These are phyloP conservation scores for Theodoxus fluviatilis DNA, from an alignment of 2,888 invertebrate genomes.

Conservation along the genomic window DNA sequence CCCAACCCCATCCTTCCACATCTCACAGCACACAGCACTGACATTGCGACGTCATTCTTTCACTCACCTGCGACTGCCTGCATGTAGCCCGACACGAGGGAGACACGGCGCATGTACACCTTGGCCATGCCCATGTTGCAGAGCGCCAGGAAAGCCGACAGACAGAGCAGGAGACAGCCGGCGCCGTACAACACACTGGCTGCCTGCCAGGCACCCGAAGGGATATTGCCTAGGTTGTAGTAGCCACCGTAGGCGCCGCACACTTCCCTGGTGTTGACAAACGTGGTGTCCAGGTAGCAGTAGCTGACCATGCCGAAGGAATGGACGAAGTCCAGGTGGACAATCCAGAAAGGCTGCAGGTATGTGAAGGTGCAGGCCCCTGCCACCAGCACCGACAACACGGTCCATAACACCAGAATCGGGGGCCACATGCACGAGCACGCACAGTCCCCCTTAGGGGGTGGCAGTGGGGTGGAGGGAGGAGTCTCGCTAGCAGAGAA, in stretches of 20 bases:
- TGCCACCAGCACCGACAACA: slow-evolving; percentile 63
- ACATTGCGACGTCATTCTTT: no score
- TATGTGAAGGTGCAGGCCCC: slow-evolving; percentile 63
- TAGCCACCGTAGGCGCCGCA: slow-evolving; percentile 50
- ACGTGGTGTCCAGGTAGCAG: slow-evolving; percentile 31
- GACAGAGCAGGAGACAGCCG: slow-evolving; percentile 58
- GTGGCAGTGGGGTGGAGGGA: no score
- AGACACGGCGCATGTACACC: slow-evolving; percentile 46
- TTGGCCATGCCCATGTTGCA: slow-evolving; percentile 49
- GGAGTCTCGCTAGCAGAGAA: no score
- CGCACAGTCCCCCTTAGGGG: no score
- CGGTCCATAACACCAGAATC: slow-evolving; percentile 56
- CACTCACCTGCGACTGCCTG: slow-evolving; percentile 61
- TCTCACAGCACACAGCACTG: no score
- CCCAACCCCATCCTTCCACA: no score
- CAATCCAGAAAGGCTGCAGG: slow-evolving; percentile 65
- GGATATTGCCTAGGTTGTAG: slow-evolving; percentile 51
- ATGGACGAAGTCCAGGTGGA: slow-evolving; percentile 49
- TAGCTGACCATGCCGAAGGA: slow-evolving; percentile 58
- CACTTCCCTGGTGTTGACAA: slow-evolving; percentile 28
- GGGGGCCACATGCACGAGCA: no score
- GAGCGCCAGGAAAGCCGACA: slow-evolving; percentile 55
- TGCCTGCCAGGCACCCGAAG: slow-evolving; percentile 60
- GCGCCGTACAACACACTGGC: slow-evolving; percentile 61
- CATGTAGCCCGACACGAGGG: slow-evolving; percentile 52